Evolutionary conservation across 2,888 invertebrate species (phyloP).

Genomic region (Acleris laterana): DNA sequence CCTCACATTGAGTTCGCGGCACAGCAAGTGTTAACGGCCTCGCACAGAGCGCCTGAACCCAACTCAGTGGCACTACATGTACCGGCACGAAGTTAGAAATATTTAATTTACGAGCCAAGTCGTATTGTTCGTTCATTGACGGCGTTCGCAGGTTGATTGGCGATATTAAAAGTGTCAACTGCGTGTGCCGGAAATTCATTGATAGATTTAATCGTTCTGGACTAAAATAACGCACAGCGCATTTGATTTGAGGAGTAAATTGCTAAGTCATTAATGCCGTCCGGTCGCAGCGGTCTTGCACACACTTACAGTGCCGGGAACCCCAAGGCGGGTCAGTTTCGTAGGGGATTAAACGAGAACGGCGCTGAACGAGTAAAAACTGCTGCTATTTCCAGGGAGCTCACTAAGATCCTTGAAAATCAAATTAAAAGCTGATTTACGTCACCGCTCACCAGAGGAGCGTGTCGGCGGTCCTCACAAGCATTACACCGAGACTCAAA

Average conservation of each 20-base stretch:
- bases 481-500: constrained; percentile 10
- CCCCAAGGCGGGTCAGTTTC: too few species aligned
- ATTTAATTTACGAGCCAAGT: constrained; percentile 75
- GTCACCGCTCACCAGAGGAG: constrained; percentile 45
- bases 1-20: too few species aligned
- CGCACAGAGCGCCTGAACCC: constrained; percentile 22
- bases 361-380: constrained; percentile 54
- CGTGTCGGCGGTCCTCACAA: constrained; percentile 1
- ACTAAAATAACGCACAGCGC: constrained; percentile 73
- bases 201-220: constrained; percentile 80
- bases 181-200: constrained; percentile 81
- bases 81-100: constrained; percentile 66
- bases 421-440: constrained; percentile 56
- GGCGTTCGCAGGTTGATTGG: constrained; percentile 73
- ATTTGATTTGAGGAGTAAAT: constrained; percentile 79
- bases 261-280: constrained; percentile 81
- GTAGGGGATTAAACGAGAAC: too few species aligned
- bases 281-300: constrained; percentile 67
- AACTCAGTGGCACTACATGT: constrained; percentile 41
- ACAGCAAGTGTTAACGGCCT: constrained; percentile 1
- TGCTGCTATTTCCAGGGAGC: constrained; percentile 69
- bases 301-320: constrained; percentile 27
- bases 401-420: constrained; percentile 59
- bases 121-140: constrained; percentile 83
- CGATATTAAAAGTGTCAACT: constrained; percentile 82